These are phyloP conservation scores for Synanceia verrucosa DNA, from an alignment of 2,797 vertebrate species.

Conservation along the genomic window DNA sequence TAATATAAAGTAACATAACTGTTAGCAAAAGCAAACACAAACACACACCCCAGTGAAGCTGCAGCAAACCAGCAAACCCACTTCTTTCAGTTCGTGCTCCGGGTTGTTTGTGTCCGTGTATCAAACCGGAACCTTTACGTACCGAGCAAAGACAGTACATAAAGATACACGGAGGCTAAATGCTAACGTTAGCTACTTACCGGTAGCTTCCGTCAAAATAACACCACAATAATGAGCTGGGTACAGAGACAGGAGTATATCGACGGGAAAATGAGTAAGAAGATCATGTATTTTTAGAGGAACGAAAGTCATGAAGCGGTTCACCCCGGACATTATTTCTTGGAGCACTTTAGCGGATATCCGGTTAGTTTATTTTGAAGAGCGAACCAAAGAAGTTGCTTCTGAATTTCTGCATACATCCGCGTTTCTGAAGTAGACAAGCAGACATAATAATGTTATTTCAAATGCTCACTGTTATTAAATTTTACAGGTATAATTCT, in stretches of 20 bases:
- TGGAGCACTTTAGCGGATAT: slow-evolving; percentile 14
- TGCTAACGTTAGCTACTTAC: neutral
- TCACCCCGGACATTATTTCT: slow-evolving; percentile 5
- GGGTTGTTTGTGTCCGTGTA: slow-evolving; percentile 43
- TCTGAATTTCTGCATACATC: no score
- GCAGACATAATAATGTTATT: no score
- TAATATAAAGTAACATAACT: neutral
- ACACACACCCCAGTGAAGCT: slow-evolving; percentile 13
- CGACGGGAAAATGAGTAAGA: neutral
- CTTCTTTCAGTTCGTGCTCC: slow-evolving; percentile 27
- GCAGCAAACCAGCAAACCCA: slow-evolving; percentile 13
- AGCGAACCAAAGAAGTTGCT: no score
- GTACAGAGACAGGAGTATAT: accelerated
- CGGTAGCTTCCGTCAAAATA: neutral
- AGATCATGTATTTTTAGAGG: no score
- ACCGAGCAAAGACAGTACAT: no score
- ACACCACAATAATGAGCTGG: accelerated
- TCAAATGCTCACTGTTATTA: no score
- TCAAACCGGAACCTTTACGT: slow-evolving; percentile 63
- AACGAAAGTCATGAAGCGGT: neutral
- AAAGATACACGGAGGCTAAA: no score
- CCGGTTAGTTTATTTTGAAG: slow-evolving; percentile 3
- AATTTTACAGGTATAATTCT: no score
- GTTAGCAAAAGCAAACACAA: accelerated
- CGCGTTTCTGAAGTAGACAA: neutral